A percentile compares a stretch with the other conserved stretches of the same genome.
Evolutionary conservation across 2,113 vertebrate species (phyloP).

Genomic region (Pionites leucogaster): DNA sequence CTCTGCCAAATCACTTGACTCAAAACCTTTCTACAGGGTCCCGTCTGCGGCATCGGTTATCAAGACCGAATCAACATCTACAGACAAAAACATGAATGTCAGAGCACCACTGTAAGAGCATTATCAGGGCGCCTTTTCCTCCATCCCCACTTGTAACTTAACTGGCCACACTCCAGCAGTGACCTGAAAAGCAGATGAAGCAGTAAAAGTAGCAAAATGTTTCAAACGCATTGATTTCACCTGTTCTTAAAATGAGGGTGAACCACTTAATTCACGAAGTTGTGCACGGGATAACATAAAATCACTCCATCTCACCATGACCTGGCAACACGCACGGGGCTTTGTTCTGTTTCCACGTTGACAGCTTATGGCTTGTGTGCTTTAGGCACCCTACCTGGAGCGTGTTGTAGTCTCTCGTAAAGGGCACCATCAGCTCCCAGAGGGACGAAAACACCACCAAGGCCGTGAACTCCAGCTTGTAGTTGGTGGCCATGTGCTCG

Average conservation of each 20-base stretch:
- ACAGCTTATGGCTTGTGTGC: accelerated
- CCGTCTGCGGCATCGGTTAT: not conserved
- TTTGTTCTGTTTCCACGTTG: accelerated
- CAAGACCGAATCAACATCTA: not conserved
- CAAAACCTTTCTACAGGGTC: not conserved
- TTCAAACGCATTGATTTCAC: not conserved
- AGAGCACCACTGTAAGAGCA: not conserved
- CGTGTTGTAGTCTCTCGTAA: slow-evolving; percentile 96
- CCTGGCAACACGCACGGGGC: accelerated
- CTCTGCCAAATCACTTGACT: not conserved
- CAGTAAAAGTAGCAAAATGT: accelerated
- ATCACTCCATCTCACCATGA: accelerated
- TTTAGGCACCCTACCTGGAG: slow-evolving; percentile 81
- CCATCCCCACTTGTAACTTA: not conserved
- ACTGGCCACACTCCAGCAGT: not conserved
- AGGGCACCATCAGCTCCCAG: slow-evolving; percentile 96
- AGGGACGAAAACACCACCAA: slow-evolving; percentile 94
- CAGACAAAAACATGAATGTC: accelerated
- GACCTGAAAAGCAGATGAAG: not conserved
- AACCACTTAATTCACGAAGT: accelerated
- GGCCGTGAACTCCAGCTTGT: slow-evolving; percentile 94
- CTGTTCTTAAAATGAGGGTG: not conserved
- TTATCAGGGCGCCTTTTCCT: not conserved
- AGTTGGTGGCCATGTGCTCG: slow-evolving; percentile 98
- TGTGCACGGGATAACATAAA: accelerated